Conservation (phyloP, 2,113 vertebrate genomes). For the Ciconia maguari region DNA sequence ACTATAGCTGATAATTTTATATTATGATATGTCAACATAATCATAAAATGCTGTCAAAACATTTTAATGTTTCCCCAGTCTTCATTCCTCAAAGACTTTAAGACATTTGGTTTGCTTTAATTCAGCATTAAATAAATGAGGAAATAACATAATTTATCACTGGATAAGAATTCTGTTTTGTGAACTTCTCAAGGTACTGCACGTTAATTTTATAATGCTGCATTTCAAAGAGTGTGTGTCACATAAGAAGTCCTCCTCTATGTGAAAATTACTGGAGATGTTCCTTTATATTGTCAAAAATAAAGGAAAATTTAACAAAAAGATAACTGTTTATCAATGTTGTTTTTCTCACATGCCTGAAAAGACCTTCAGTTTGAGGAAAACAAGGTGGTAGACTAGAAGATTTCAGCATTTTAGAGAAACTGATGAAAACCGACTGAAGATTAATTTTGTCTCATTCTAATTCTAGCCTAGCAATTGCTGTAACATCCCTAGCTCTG, state of each 20-base stretch:
- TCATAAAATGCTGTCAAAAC: conserved; percentile 25
- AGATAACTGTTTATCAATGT: not conserved
- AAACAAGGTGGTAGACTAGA: not conserved
- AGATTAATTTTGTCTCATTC: not conserved
- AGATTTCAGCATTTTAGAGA: not conserved
- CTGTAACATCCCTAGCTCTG: not conserved
- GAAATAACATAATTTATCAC: not conserved
- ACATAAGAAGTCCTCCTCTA: not conserved
- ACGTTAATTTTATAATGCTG: not conserved
- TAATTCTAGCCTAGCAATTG: not conserved
- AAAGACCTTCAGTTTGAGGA: not conserved
- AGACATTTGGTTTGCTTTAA: conserved; percentile 24
- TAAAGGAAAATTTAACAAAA: not conserved
- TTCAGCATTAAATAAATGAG: not conserved
- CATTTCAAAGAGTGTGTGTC: not conserved
- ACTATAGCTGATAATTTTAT: not conserved
- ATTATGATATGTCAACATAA: not conserved
- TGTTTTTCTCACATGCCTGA: not conserved
- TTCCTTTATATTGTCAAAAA: not conserved
- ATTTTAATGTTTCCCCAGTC: not conserved
- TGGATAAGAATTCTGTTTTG: not conserved
- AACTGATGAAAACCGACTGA: not conserved
- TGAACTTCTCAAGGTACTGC: not conserved
- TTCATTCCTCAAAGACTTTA: not conserved
- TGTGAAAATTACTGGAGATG: not conserved